These are phyloP conservation scores for Phoeniculus purpureus DNA, from an alignment of 2,797 vertebrate genomes.

Conservation along the genomic window DNA sequence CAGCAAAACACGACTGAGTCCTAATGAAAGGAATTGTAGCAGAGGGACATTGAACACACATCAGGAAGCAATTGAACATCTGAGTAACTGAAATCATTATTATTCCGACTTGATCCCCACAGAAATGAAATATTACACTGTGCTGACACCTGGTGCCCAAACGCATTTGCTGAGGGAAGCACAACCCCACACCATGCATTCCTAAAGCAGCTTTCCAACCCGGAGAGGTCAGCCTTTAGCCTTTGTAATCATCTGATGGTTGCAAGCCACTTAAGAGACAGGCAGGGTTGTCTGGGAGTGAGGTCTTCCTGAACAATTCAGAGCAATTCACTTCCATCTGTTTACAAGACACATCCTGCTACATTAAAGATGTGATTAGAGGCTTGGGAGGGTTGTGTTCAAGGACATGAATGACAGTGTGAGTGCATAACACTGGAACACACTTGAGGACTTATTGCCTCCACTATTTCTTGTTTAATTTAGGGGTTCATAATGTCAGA, in stretches of 20 bases:
- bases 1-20: neutral
- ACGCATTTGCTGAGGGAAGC: neutral
- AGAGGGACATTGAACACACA: neutral
- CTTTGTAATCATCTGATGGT: fast-evolving
- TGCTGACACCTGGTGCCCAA: constrained; percentile 47
- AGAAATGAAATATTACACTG: neutral
- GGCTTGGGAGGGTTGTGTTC: neutral
- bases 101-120: neutral
- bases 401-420: neutral
- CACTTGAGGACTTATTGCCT: fast-evolving
- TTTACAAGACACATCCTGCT: neutral
- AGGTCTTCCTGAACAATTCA: neutral
- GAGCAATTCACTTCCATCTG: neutral
- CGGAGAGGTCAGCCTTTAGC: neutral
- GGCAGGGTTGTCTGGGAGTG: neutral
- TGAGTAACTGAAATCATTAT: neutral
- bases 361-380: neutral
- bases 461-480: neutral
- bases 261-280: neutral
- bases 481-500: neutral
- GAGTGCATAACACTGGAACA: neutral
- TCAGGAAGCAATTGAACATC: constrained; percentile 13
- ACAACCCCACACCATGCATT: fast-evolving
- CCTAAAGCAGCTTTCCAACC: neutral
- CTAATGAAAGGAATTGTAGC: constrained; percentile 12